These are phyloP conservation scores for Eupithecia abbreviata DNA, from an alignment of 2,888 invertebrate genomes.

Conservation along the genomic window DNA sequence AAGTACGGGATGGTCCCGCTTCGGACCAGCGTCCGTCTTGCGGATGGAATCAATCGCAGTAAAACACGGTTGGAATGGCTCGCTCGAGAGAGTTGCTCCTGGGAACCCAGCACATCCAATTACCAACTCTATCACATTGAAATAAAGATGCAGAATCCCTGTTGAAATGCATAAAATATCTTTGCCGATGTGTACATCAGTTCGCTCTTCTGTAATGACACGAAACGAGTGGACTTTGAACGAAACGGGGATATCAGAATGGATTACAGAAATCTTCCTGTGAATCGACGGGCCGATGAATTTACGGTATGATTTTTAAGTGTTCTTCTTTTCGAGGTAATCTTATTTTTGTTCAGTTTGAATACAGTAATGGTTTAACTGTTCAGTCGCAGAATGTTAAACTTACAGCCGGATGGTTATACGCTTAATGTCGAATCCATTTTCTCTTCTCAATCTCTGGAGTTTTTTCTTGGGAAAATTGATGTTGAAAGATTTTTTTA, in stretches of 20 bases:
- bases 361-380: conserved; percentile 31
- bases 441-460: not conserved
- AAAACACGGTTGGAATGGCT: conserved; percentile 73
- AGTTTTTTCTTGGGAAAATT: too few relatives aligned
- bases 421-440: not conserved
- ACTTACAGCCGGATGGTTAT: not conserved
- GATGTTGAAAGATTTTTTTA: too few relatives aligned
- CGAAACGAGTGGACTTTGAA: conserved; percentile 76
- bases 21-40: conserved; percentile 72
- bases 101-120: conserved; percentile 43
- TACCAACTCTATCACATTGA: conserved; percentile 51
- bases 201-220: conserved; percentile 75
- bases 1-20: conserved; percentile 77
- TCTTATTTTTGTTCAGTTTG: conserved; percentile 29
- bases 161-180: conserved; percentile 38
- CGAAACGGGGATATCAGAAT: conserved; percentile 70
- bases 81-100: conserved; percentile 48
- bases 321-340: conserved; percentile 37
- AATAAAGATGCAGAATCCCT: conserved; percentile 37
- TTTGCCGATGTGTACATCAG: conserved; percentile 67
- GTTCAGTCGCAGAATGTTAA: not conserved
- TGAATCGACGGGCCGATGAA: conserved; percentile 56
- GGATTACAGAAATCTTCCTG: conserved; percentile 68
- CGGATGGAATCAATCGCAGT: conserved; percentile 81
- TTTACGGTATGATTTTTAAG: conserved; percentile 49